Evolutionary conservation across 2,888 invertebrate species (phyloP).

Genomic region (Thumatha senex): DNA sequence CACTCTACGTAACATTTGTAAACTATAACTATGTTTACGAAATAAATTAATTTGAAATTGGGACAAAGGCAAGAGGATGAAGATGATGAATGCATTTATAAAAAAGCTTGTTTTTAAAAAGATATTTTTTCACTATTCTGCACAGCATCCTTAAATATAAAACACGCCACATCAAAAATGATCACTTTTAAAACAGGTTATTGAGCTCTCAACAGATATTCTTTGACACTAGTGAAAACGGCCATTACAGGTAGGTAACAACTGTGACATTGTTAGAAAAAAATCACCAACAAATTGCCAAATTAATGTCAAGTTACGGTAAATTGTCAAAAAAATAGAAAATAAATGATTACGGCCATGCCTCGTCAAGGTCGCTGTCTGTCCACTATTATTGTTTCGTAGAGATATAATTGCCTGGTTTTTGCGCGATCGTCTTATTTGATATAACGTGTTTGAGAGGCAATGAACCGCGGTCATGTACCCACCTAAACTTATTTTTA

Average conservation of each 20-base stretch:
- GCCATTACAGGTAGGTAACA: too few relatives aligned
- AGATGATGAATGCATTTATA: too few relatives aligned
- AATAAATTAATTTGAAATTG: too few relatives aligned
- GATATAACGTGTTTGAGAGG: constrained; percentile 12
- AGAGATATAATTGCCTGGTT: constrained; percentile 1
- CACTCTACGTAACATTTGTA: too few relatives aligned
- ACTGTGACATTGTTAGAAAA: too few relatives aligned
- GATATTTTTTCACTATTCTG: too few relatives aligned
- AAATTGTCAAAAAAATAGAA: constrained; percentile 7
- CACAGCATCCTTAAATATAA: too few relatives aligned
- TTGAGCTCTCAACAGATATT: not conserved
- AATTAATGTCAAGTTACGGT: constrained; percentile 7
- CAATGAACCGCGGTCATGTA: constrained; percentile 14
- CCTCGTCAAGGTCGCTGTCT: constrained; percentile 4
- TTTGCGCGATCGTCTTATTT: constrained; percentile 10
- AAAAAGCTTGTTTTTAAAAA: too few relatives aligned
- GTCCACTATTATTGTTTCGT: constrained; percentile 1
- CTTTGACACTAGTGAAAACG: not conserved
- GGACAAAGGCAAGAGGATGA: too few relatives aligned
- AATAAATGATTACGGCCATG: not conserved
- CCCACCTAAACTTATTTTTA: constrained; percentile 9
- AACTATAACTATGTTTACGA: too few relatives aligned
- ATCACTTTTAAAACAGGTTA: not conserved
- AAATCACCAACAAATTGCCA: not conserved
- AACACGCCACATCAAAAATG: too few relatives aligned